phyloP scores from a whole-genome alignment of 2,113 vertebrate genomes.

The Jaculus jaculus region DNA sequence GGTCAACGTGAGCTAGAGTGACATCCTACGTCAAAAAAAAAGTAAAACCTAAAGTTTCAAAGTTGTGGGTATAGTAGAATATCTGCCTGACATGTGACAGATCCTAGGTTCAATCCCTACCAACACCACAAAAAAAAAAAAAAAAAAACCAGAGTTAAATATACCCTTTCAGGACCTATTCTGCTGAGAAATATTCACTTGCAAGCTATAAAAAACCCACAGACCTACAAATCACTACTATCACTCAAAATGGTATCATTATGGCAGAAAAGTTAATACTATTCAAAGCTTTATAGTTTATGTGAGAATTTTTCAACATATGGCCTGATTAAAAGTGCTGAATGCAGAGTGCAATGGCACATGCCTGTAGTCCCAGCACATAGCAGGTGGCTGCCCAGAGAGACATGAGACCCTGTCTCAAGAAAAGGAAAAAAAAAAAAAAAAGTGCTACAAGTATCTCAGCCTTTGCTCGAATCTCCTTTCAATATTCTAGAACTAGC shows the following conservation, averaged over 20 bases:
- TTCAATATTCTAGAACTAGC: not conserved
- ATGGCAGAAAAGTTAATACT: constrained; percentile 39
- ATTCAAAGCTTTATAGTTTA: constrained; percentile 48
- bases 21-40: too few relatives aligned
- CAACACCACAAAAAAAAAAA: constrained; percentile 21
- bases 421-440: not conserved
- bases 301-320: constrained; percentile 1
- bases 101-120: not conserved
- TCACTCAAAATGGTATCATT: constrained; percentile 12
- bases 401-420: not conserved
- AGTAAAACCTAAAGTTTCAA: too few relatives aligned
- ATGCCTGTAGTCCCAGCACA: not conserved
- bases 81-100: not conserved
- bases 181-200: constrained; percentile 48
- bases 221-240: constrained; percentile 30
- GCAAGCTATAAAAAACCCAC: constrained; percentile 45
- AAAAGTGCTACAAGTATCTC: constrained; percentile 18
- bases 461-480: not conserved
- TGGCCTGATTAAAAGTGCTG: constrained; percentile 35
- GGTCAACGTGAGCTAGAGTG: too few relatives aligned
- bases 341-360: not conserved
- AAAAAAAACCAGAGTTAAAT: constrained; percentile 39
- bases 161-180: constrained; percentile 30
- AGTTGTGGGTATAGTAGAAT: not conserved
- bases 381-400: not conserved